Percentiles rank a stretch among this genome's conserved stretches.
Evolutionary conservation across 2,113 vertebrate genomes (phyloP).

Genomic region (Hypocryptadius cinnamomeus): DNA sequence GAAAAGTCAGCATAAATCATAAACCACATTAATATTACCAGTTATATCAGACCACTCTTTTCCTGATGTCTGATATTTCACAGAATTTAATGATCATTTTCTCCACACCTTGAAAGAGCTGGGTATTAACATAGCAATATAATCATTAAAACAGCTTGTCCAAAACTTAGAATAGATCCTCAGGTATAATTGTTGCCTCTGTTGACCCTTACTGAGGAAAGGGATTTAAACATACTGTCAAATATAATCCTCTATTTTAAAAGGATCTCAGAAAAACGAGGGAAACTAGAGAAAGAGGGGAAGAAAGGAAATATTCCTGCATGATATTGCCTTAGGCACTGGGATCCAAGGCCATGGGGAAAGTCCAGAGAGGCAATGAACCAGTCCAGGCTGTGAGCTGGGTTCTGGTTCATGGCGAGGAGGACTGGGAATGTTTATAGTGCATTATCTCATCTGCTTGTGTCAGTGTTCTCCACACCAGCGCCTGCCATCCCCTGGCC

Average conservation of each 20-base stretch:
- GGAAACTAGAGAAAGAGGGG: not conserved
- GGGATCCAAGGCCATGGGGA: not conserved
- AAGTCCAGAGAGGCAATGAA: constrained; percentile 18
- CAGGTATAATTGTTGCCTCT: not conserved
- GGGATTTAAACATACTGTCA: not conserved
- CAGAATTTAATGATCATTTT: not conserved
- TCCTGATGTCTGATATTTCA: not conserved
- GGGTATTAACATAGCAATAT: not conserved
- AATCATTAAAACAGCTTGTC: constrained; percentile 2
- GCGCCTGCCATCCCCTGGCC: not conserved
- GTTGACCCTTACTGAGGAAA: not conserved
- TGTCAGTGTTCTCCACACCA: not conserved
- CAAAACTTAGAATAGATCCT: not conserved
- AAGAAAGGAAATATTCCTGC: not conserved
- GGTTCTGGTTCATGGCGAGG: not conserved
- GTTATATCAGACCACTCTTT: not conserved
- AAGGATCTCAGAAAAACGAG: not conserved
- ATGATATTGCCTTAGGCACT: not conserved
- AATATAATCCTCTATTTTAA: not conserved
- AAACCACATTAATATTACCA: not conserved
- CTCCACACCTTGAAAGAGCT: not conserved
- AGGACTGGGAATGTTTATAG: not conserved
- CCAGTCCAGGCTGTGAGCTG: not conserved
- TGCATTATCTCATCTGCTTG: not conserved
- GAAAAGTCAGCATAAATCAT: not conserved